Conservation (phyloP, 1,140 invertebrate species). For the Papilio glaucus region DNA sequence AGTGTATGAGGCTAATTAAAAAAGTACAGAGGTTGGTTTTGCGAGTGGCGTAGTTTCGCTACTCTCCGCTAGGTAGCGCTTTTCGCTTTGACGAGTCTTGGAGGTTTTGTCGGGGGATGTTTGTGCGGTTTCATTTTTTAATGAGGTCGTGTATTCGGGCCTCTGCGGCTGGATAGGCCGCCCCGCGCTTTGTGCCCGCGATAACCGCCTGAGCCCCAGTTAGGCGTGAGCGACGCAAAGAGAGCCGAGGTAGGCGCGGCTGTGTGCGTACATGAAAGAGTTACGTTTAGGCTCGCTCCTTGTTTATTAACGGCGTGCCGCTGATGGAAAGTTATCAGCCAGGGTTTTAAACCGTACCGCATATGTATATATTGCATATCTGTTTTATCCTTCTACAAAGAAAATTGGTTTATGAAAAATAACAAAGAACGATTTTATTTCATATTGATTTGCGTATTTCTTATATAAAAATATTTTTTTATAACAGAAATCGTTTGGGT, state of each 20-base stretch:
- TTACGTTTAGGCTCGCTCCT: slow-evolving; percentile 63
- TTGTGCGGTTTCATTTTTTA: slow-evolving; percentile 79
- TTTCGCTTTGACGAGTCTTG: slow-evolving; percentile 73
- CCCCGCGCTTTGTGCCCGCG: slow-evolving; percentile 41
- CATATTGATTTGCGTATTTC: too few relatives aligned
- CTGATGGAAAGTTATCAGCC: slow-evolving; percentile 40
- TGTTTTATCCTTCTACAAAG: neutral
- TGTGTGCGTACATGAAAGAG: slow-evolving; percentile 73
- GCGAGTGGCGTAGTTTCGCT: slow-evolving; percentile 79
- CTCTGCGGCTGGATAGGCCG: slow-evolving; percentile 59
- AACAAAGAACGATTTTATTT: too few relatives aligned
- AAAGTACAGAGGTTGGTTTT: slow-evolving; percentile 79
- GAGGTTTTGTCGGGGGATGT: slow-evolving; percentile 66
- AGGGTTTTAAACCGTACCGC: neutral
- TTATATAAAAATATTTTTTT: too few relatives aligned
- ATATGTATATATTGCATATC: neutral
- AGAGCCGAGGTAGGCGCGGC: slow-evolving; percentile 36
- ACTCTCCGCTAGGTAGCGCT: slow-evolving; percentile 76
- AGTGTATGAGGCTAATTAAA: slow-evolving; percentile 81
- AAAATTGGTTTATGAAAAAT: neutral
- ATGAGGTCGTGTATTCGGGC: slow-evolving; percentile 76
- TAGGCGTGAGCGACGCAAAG: slow-evolving; percentile 58
- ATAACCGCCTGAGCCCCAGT: slow-evolving; percentile 53
- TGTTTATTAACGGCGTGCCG: slow-evolving; percentile 65
- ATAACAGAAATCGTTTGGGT: too few relatives aligned